These are phyloP conservation scores for Chloroceryle amazona DNA, from an alignment of 2,797 vertebrate species.

Conservation along the genomic window DNA sequence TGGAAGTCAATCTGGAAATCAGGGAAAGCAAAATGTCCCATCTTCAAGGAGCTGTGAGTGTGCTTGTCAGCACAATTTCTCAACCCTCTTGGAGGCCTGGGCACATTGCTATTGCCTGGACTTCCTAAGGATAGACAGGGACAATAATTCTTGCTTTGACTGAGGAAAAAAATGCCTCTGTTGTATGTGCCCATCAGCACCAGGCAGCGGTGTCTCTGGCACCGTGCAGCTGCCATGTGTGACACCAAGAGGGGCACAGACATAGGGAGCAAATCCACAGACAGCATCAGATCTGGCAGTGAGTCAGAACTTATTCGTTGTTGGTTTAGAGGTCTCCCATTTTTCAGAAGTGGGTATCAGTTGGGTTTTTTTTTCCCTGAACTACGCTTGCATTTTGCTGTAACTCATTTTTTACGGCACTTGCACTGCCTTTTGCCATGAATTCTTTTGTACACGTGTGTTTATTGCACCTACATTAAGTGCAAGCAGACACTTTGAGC, in stretches of 20 bases:
- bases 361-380: background rate
- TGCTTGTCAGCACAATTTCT: background rate
- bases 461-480: slow-evolving; percentile 28
- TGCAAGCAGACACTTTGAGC: background rate
- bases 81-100: background rate
- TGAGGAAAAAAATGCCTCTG: background rate
- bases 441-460: background rate
- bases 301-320: background rate
- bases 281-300: background rate
- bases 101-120: background rate
- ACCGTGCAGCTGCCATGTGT: background rate
- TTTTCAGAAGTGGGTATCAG: background rate
- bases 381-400: background rate
- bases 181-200: fast-evolving
- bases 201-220: background rate
- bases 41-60: fast-evolving
- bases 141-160: background rate
- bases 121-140: background rate
- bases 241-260: background rate
- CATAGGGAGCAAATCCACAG: background rate
- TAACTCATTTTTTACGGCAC: background rate
- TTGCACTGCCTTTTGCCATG: background rate
- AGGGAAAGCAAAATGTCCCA: background rate
- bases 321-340: background rate
- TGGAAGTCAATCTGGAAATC: background rate